Base-by-base conservation (phyloP, 2,797 vertebrate genomes). In the Danio aesculapii region DNA sequence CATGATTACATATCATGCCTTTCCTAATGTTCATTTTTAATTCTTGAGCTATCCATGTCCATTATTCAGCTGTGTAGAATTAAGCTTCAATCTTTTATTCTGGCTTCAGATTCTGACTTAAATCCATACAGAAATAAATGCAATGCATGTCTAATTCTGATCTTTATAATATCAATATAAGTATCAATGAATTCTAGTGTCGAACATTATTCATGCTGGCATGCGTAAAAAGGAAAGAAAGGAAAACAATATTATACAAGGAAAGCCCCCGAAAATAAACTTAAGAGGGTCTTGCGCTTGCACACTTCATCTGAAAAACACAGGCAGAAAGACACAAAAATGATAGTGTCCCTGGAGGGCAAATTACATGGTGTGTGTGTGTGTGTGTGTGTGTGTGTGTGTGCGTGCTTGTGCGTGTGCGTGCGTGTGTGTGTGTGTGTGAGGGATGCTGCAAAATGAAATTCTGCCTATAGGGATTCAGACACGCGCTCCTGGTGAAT, bases 391-490 rank as follows among this genome's bases (percentile, higher is more conserved):
- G 57, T 12, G 61, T 61, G 79, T 75, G 30, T 70, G 77, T 57
- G n/a, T n/a, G n/a, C n/a, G n/a, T n/a, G n/a, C n/a, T n/a, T n/a
- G n/a, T n/a, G n/a, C n/a, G 77, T 85, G 69, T 83, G 81, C 61
- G 77, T 78, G 79, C 62, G 83, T 68, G 69, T 63, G 76, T 21
- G 55, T 50, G 57, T 12, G 61, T 61, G 79, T 75, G 30, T 70
- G n/a, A n/a, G n/a, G 58, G 77, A 74, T 58, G 79, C 70, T 47
- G 70, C 58, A 55, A 87, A 85, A 84, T 85, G 74, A 83, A 83
- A 84, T 86, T 86, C 73, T 13, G 78, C 76, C 84, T 77, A 84
- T 87, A 86, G 81, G 82, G 72, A 83, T 77, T 69, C 68, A 72
- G 81, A 77, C 68, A 76, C 70, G 30, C 69, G 82, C 82, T 83